Evolutionary conservation across 2,113 vertebrate genomes (phyloP).

Genomic region (Tenrec ecaudatus): DNA sequence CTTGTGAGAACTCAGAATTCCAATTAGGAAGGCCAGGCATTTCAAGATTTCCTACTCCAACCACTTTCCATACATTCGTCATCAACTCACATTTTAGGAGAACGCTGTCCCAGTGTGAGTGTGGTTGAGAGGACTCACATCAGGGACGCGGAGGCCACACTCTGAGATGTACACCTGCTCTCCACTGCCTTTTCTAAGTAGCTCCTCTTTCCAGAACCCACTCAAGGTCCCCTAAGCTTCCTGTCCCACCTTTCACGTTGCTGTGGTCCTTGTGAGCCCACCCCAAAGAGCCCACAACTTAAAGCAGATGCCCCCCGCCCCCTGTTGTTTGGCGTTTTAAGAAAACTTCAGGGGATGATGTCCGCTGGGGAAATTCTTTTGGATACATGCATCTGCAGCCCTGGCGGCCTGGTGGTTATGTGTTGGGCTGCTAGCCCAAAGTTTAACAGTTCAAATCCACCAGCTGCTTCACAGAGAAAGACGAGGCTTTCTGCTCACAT

Average conservation of each 20-base stretch:
- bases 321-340: neutral
- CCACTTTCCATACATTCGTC: neutral
- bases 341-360: neutral
- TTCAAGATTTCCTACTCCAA: conserved; percentile 48
- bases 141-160: neutral
- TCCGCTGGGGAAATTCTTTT: neutral
- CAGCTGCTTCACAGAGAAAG: no score
- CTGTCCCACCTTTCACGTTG: neutral
- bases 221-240: neutral
- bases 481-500: no score
- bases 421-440: no score
- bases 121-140: neutral
- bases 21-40: conserved; percentile 15
- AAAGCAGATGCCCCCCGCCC: neutral
- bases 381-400: neutral
- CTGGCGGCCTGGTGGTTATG: no score
- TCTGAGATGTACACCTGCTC: neutral
- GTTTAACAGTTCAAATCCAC: no score
- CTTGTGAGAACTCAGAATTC: conserved; percentile 39
- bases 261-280: neutral
- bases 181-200: neutral
- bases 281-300: neutral
- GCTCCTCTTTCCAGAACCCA: neutral
- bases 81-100: neutral
- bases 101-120: neutral